These are phyloP conservation scores for Strix aluco DNA, from an alignment of 2,113 vertebrate species.

Conservation along the genomic window DNA sequence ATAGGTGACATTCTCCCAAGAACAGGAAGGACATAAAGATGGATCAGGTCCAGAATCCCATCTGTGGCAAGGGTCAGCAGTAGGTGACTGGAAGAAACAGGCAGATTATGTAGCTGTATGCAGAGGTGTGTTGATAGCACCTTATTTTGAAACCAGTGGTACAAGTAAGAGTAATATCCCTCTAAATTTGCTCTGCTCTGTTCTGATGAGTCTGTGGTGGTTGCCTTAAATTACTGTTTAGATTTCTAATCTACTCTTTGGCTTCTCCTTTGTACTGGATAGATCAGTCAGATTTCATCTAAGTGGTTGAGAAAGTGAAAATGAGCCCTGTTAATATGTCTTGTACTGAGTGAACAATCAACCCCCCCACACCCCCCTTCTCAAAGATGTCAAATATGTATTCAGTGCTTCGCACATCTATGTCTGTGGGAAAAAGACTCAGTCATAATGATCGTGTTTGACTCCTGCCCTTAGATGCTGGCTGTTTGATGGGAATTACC, in stretches of 20 bases:
- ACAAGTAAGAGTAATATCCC: background rate
- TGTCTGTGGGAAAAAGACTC: background rate
- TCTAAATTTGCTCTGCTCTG: background rate
- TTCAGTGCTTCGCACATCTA: background rate
- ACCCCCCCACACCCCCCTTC: accelerated
- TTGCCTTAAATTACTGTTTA: slow-evolving; percentile 13
- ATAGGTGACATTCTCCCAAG: background rate
- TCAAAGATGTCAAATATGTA: background rate
- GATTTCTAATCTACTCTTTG: background rate
- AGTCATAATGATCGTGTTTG: background rate
- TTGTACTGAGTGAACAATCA: background rate
- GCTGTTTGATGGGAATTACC: background rate
- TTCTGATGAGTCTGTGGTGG: background rate
- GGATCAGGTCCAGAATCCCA: background rate
- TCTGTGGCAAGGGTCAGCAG: background rate
- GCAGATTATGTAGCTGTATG: background rate
- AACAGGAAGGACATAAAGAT: background rate
- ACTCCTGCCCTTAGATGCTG: background rate
- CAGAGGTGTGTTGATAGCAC: background rate
- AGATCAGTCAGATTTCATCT: background rate
- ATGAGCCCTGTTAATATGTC: background rate
- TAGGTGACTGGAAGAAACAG: background rate
- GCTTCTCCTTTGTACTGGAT: background rate
- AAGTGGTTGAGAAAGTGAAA: slow-evolving; percentile 5
- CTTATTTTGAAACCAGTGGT: background rate